Conservation (phyloP, 2,113 vertebrate species). For the Oplegnathus fasciatus region DNA sequence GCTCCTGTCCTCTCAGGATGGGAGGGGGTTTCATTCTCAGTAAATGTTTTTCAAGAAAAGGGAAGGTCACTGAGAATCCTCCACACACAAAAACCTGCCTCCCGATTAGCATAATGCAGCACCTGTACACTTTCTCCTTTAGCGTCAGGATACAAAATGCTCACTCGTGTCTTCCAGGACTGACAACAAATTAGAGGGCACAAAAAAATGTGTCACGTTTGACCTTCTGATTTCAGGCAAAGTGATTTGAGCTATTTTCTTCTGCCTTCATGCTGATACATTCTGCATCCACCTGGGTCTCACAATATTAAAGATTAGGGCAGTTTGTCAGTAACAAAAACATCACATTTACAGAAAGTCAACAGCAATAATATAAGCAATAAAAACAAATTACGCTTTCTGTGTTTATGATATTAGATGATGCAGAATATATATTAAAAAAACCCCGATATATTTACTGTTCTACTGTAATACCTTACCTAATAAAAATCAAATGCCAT, state of each 20-base stretch:
- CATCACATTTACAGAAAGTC: slow-evolving; percentile 19
- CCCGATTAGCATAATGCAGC: slow-evolving; percentile 14
- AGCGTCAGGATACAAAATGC: slow-evolving; percentile 16
- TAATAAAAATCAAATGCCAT: slow-evolving; percentile 5
- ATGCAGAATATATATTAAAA: slow-evolving; percentile 12
- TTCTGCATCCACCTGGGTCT: slow-evolving; percentile 5
- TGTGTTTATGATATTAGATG: slow-evolving; percentile 23
- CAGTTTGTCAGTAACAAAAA: slow-evolving; percentile 25
- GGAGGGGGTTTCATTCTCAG: slow-evolving; percentile 17
- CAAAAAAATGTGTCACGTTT: no score
- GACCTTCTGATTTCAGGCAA: slow-evolving; percentile 15
- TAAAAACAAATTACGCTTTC: neutral
- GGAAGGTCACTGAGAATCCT: neutral
- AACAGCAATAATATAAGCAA: slow-evolving; percentile 8
- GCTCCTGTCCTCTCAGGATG: neutral
- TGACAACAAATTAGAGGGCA: neutral
- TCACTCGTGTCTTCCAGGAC: neutral
- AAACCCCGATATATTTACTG: slow-evolving; percentile 1
- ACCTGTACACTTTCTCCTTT: slow-evolving; percentile 17
- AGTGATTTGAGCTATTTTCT: slow-evolving; percentile 12
- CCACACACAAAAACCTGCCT: neutral
- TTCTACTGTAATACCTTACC: slow-evolving; percentile 4
- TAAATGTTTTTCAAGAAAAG: neutral
- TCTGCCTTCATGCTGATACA: slow-evolving; percentile 10
- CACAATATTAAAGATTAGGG: slow-evolving; percentile 7